Base-by-base conservation (phyloP, 37 sponge, comb jelly and placozoan genomes). In the Beroe ovata region DNA sequence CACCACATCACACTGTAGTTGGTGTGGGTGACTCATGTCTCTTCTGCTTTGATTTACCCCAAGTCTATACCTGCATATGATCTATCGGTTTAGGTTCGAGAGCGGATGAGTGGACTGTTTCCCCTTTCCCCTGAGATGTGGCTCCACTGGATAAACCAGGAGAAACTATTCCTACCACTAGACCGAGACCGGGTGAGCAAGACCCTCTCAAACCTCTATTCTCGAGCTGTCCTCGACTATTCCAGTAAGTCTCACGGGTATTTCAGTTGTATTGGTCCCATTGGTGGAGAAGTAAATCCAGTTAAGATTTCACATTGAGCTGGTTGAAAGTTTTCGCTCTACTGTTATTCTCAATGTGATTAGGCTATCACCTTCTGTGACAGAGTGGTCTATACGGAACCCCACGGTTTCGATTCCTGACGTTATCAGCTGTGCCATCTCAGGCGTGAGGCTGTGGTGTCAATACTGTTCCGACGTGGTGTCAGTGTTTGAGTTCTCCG, bases 21-120 rank as follows among this genome's bases (percentile, higher is more conserved):
- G n/a, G n/a, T n/a, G n/a, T n/a, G n/a, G n/a, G n/a, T n/a, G n/a
- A n/a, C n/a, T n/a, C n/a, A 11, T 58, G 16, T 58, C 59, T 58
- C 59, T 58, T 18, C 18, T 18, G 16, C 59, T 58, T 19, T 58
- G 16, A 19, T 18, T 58, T 18, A 19, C 59, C 59, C 59, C 11
- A 19, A 11, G 18, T 58, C 59, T 58, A 11, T 58, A 19, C 59
- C 18, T 18, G 18, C 59, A 11, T 19, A 19, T 58, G 11, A 58
- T 58, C 59, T 58, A 19, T 58, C 11, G 16, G n/a, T n/a, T n/a
- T n/a, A 77, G 84, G 84, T 77, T 4, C 41, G 84, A 3, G 84
- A 77, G 54, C 84, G 84, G 54, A 41, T 77, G 84, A 77, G 84
- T 20, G 84, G 84, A n/a, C 16, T 77, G 41, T 77, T 77, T 26